Evolutionary conservation across 2,113 vertebrate species (phyloP), one percentile per base, ranked within the genome.

Genomic region (Steatornis caripensis): DNA sequence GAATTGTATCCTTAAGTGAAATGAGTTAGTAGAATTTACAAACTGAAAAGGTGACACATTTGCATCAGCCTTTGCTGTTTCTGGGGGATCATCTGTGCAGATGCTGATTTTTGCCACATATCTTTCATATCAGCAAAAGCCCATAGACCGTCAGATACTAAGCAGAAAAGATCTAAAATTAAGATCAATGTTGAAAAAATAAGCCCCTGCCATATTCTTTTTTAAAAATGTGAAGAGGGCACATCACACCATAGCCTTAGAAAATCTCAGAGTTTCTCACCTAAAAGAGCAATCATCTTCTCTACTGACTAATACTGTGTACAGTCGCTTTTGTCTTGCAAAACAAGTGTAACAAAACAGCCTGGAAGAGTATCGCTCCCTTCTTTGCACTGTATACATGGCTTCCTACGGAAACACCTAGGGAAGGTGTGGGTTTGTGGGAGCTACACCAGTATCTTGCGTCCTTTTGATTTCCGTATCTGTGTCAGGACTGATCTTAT

Each of bases 351-450:
- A 68, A 57, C 11, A 58, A 36, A 62, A 39, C 43, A 32, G 36
- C 43, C 32, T 3, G 26, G 29, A 36, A 60, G 55, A 37, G 5
- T 5, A 32, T 82, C 70, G 41, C 10, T 10, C 45, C 45, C 13
- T 36, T 8, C 12, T 3, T 26, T 39, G 43, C 37, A 54, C 55
- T 10, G 2, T 5, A 34, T 12, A 32, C 3, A 2, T 3, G 5
- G 3, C 19, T 87, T 16, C 16, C 46, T 14, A 60, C 43, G 30
- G 51, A 82, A 82, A 49, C 18, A 36, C 8, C 37, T 26, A 16
- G 24, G 23, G 49, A 65, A 87, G 41, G 18, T 0, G 2, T 3
- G 36, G 16, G 23, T 19, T 65, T 68, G 41, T 32, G 22, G 70
- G 29, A 72, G 17, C 27, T 60, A 36, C 41, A 19, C 3, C 79